phyloP scores from a whole-genome alignment of 1,140 invertebrate genomes.

The Chironomus tepperi region DNA sequence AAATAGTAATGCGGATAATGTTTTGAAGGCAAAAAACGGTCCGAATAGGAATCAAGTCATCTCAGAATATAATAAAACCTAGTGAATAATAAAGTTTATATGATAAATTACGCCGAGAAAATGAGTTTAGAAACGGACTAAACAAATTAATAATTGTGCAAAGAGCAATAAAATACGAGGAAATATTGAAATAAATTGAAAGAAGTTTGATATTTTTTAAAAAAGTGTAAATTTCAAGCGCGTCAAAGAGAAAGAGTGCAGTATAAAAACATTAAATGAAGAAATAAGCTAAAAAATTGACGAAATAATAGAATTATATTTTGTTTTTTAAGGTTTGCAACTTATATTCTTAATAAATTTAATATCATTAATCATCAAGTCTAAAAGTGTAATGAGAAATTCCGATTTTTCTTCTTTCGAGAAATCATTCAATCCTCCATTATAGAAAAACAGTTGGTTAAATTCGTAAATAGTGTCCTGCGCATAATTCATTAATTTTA shows the following conservation, averaged over 20 bases:
- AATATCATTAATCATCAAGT: too few species aligned
- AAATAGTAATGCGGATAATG: too few species aligned
- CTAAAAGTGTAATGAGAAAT: too few species aligned
- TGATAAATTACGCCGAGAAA: too few species aligned
- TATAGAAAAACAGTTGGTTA: constrained; percentile 8
- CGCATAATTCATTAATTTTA: background rate
- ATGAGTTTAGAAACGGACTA: too few species aligned
- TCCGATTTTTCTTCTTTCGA: background rate
- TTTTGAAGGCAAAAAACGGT: too few species aligned
- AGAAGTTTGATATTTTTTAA: background rate
- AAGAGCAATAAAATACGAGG: background rate
- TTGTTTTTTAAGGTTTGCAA: background rate
- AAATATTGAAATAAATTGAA: constrained; percentile 3
- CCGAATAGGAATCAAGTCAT: too few species aligned
- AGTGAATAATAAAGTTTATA: too few species aligned
- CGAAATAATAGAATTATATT: background rate
- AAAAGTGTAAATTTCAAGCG: background rate
- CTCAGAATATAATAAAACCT: too few species aligned
- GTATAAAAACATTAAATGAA: background rate
- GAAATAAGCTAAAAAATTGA: background rate
- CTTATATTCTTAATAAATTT: too few species aligned
- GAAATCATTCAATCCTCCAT: constrained; percentile 1
- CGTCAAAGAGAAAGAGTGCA: background rate
- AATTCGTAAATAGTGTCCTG: constrained; percentile 6
- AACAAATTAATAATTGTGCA: too few species aligned